These are phyloP conservation scores for Dreissena rostriformis DNA, from an alignment of 1,140 invertebrate species.

Conservation along the genomic window DNA sequence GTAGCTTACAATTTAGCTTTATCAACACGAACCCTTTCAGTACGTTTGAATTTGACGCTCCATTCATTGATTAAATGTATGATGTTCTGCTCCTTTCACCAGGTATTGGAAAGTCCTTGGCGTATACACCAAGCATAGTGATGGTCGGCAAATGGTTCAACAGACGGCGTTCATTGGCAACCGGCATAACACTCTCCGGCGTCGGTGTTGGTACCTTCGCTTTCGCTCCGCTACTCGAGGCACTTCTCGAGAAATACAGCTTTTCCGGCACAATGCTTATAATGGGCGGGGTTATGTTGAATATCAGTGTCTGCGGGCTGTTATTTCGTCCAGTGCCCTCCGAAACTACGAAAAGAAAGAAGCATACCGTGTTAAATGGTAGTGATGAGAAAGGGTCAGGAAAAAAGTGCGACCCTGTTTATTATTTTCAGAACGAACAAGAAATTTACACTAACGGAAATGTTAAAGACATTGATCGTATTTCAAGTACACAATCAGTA, in stretches of 20 bases:
- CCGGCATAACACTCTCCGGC: constrained; percentile 70
- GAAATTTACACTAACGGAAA: no score
- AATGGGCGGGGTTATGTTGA: constrained; percentile 40
- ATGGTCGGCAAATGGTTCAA: constrained; percentile 67
- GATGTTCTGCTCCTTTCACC: no score
- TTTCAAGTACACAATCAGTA: no score
- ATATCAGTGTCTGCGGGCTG: constrained; percentile 48
- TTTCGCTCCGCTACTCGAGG: constrained; percentile 70
- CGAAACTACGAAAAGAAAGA: background rate
- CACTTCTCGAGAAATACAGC: constrained; percentile 51
- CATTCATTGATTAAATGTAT: no score
- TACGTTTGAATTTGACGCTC: no score
- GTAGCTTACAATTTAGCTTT: no score
- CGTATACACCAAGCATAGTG: constrained; percentile 64
- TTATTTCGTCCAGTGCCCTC: constrained; percentile 27
- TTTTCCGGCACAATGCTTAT: constrained; percentile 48
- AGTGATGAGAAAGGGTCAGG: no score
- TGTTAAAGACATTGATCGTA: no score
- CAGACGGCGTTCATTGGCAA: constrained; percentile 59
- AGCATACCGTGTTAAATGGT: no score
- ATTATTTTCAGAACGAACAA: no score
- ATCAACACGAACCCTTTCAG: no score
- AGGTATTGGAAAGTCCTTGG: constrained; percentile 71
- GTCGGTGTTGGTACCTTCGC: constrained; percentile 71
- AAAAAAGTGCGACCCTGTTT: no score